Base-by-base conservation (phyloP, 2,113 vertebrate species). In the Symphodus melops region DNA sequence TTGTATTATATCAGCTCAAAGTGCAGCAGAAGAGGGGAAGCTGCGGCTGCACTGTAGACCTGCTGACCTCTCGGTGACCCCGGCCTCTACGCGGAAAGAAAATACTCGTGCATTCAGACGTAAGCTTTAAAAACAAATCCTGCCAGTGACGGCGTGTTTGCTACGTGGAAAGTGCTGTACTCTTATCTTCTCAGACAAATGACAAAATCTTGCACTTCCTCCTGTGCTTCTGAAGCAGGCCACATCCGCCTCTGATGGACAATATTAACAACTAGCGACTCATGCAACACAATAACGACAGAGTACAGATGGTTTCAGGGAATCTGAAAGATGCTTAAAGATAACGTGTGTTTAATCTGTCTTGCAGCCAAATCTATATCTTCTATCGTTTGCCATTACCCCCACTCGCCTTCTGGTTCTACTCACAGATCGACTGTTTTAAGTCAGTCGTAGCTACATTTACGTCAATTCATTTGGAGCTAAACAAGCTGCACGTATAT, bases 31-130 rank as follows among this genome's bases (percentile, higher is more conserved):
- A 55, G n/a, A 57, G 68, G 52, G 59, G 44, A 33, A 9, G 14
- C 66, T 46, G 69, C 54, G 67, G 57, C 68, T 57, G 64, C 6
- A 21, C 17, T 63, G 48, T 58, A 86, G 87, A 91, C 89, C 77
- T 55, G 81, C 82, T 94, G 93, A 93, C 93, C 93, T 90, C 83
- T 75, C 51, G 17, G 42, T 95, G 93, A 94, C 93, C 94, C 83
- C 75, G 61, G 67, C 56, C 87, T 85, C 86, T 82, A 66, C 21
- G 48, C 33, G 59, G 42, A 64, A 80, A 83, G 78, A 20, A 51
- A 51, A 51, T 83, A 80, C 65, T 17, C 14, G 55, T 65, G 53
- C 71, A 75, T 83, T 75, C 73, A 84, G 58, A 69, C 69, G 72
- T 72, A 3, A 54, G 88, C 70, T 86, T 90, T 60, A 79, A 90